Base-by-base conservation (phyloP, 2,113 vertebrate genomes). In the Cairina moschata region DNA sequence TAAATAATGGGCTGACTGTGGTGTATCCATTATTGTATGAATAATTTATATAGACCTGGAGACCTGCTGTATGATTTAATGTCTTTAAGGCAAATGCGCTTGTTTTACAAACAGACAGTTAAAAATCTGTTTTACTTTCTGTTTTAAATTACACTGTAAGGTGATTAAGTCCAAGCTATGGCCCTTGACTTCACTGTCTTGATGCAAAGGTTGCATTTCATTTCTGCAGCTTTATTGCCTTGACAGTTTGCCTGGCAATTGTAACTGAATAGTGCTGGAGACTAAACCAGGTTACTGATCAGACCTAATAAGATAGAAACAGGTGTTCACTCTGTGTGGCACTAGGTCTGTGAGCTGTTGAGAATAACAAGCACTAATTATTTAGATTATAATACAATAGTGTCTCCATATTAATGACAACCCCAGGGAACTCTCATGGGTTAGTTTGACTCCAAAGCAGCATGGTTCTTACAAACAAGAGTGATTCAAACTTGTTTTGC, bases 31-130 rank as follows among this genome's bases (percentile, higher is more conserved):
- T 87, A 34, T 12, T 44, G 17, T 75, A 58, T 40, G 42, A 95
- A 87, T 93, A 72, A 75, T 85, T 87, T 68, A 59, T 63, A 59
- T 8, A 52, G 31, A 46, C 42, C 48, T 88, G 83, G 58, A 65
- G 9, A 72, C 31, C 7, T 46, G 16, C 36, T 65, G 9, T 67
- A 46, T 72, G 29, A 75, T 66, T 89, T 60, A 52, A 48, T 79
- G 69, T 65, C 42, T 59, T 95, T 78, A 62, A 85, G 36, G 11
- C 2, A 59, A 82, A 91, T 13, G 6, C 17, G 50, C 62, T 84
- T 7, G 28, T 92, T 77, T 83, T 55, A 67, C 9, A 78, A 89
- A 59, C 31, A 63, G 18, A 46, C 5, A 32, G 40, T 40, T 40
- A 66, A 81, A 90, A 91, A 77, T 67, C 23, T 58, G 12, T 2